Percentiles rank a stretch among this genome's conserved stretches.
phyloP scores from a whole-genome alignment of 64 coral and sea anemone genomes.

The Exaiptasia diaphana region DNA sequence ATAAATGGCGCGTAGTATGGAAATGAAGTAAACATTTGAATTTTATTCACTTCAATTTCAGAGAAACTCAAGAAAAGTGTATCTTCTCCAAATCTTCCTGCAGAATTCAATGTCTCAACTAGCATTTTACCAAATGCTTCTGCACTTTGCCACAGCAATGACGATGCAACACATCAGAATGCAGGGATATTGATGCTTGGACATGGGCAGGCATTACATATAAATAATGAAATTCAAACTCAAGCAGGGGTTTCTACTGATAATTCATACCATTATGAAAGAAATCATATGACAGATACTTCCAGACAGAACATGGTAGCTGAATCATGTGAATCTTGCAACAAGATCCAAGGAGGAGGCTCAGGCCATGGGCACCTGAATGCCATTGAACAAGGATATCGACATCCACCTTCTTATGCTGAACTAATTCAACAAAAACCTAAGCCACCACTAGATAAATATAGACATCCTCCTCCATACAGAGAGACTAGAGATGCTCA shows the following conservation, averaged over 20 bases:
- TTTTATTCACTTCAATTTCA: no score
- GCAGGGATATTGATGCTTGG: constrained; percentile 62
- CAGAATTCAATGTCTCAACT: constrained; percentile 41
- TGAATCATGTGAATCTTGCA: no score
- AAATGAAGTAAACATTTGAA: no score
- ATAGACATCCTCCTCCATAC: constrained; percentile 85
- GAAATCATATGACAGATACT: no score
- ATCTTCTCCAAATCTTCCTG: constrained; percentile 67
- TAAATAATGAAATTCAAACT: no score
- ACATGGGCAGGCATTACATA: no score
- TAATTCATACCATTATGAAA: not conserved
- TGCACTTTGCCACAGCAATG: constrained; percentile 19
- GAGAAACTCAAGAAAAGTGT: constrained; percentile 83
- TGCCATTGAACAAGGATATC: no score
- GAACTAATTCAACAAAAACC: constrained; percentile 56
- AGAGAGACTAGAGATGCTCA: constrained; percentile 60
- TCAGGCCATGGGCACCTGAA: no score
- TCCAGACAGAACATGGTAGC: no score
- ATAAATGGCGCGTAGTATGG: no score
- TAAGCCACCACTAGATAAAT: constrained; percentile 56
- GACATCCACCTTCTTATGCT: constrained; percentile 77
- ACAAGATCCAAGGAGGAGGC: no score
- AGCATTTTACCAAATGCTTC: constrained; percentile 22
- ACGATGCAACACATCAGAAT: constrained; percentile 62
- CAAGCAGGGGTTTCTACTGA: no score